Evolutionary conservation across 2,888 invertebrate species (phyloP).

Genomic region (Mesorhabditis spiculigera): DNA sequence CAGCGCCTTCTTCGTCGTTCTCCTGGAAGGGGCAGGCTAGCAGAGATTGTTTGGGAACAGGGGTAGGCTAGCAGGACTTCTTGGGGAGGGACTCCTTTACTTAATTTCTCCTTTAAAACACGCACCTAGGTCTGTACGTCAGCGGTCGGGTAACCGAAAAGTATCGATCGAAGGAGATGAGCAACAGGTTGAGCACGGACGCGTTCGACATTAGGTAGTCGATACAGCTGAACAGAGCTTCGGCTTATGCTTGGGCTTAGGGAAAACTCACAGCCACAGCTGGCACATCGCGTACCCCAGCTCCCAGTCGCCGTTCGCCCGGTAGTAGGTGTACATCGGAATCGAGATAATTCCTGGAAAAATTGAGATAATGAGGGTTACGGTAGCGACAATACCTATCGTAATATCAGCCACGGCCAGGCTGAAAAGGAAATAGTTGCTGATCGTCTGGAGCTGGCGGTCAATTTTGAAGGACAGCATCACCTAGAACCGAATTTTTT

Average conservation of each 20-base stretch:
- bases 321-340: conserved; percentile 91
- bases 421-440: conserved; percentile 90
- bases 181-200: conserved; percentile 90
- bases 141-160: conserved; percentile 72
- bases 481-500: conserved; percentile 78
- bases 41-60: too few relatives aligned
- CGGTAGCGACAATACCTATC: conserved; percentile 68
- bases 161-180: conserved; percentile 86
- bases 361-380: too few relatives aligned
- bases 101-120: neutral
- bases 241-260: neutral
- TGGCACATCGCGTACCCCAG: conserved; percentile 75
- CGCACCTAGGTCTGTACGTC: conserved; percentile 76
- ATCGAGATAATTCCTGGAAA: conserved; percentile 76
- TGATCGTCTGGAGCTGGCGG: conserved; percentile 94
- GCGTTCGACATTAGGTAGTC: conserved; percentile 98
- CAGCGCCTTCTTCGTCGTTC: conserved; percentile 86
- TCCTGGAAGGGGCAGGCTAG: conserved; percentile 59
- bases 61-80: neutral
- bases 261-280: conserved; percentile 72
- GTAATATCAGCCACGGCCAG: conserved; percentile 95
- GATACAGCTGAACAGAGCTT: conserved; percentile 66
- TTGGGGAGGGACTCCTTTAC: neutral
- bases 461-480: conserved; percentile 96
- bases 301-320: conserved; percentile 76